Percentiles rank a stretch among this genome's conserved stretches.
phyloP scores from a whole-genome alignment of 2,888 invertebrate genomes.

The Blastobasis adustella region DNA sequence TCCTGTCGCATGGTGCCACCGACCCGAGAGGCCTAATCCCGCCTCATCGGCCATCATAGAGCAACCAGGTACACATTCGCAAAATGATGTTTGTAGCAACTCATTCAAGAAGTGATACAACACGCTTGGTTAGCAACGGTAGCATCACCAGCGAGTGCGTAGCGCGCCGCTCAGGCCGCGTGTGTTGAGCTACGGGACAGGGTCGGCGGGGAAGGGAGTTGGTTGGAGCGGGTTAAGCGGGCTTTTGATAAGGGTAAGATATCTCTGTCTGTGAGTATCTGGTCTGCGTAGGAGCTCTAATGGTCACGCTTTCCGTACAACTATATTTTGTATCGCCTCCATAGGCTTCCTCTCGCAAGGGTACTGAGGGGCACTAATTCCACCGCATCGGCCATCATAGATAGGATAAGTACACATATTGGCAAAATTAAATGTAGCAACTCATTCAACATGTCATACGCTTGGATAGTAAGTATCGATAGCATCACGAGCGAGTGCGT shows the following conservation, averaged over 20 bases:
- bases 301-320: too few relatives aligned
- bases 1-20: too few relatives aligned
- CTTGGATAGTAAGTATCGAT: too few relatives aligned
- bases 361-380: too few relatives aligned
- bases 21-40: not conserved
- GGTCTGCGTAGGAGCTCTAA: too few relatives aligned
- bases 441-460: too few relatives aligned
- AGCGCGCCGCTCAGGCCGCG: conserved; percentile 70
- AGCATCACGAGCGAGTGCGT: too few relatives aligned
- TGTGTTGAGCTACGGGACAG: conserved; percentile 64
- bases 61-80: not conserved
- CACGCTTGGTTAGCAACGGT: conserved; percentile 75
- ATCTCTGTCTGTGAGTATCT: not conserved
- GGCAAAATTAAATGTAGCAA: too few relatives aligned
- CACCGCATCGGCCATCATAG: too few relatives aligned
- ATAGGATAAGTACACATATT: too few relatives aligned
- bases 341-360: too few relatives aligned
- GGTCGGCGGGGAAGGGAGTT: conserved; percentile 59
- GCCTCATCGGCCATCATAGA: not conserved
- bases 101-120: not conserved
- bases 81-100: not conserved
- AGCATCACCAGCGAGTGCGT: conserved; percentile 83
- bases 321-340: too few relatives aligned
- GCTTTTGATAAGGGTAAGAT: conserved; percentile 37
- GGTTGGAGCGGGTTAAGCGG: conserved; percentile 66